Evolutionary conservation across 1,140 invertebrate species (phyloP).

Genomic region (Drosophila hydei): DNA sequence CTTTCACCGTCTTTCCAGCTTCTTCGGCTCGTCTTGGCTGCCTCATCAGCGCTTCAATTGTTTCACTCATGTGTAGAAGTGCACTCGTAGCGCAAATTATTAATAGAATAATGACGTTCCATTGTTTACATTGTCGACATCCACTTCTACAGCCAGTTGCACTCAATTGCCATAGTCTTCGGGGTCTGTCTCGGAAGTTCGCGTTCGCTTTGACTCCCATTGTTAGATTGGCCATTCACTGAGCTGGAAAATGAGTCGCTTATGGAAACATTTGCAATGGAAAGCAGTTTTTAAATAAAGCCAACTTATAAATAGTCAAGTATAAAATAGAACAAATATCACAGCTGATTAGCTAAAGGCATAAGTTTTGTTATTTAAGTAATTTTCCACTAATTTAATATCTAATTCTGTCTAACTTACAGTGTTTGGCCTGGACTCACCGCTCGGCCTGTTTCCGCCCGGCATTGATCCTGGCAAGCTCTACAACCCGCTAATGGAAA

Average conservation of each 20-base stretch:
- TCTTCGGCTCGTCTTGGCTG: neutral
- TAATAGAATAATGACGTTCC: conserved; percentile 81
- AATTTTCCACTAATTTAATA: conserved; percentile 4
- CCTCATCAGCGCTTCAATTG: conserved; percentile 76
- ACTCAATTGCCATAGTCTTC: conserved; percentile 45
- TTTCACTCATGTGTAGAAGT: conserved; percentile 80
- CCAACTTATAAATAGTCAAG: conserved; percentile 28
- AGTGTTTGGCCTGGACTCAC: conserved; percentile 91
- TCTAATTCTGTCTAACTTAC: conserved; percentile 73
- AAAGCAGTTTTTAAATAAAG: conserved; percentile 43
- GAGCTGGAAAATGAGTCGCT: conserved; percentile 70
- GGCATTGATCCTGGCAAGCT: conserved; percentile 89
- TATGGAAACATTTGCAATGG: conserved; percentile 51
- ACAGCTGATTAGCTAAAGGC: neutral
- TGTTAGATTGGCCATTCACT: conserved; percentile 56
- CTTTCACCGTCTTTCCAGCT: neutral
- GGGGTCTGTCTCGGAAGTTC: conserved; percentile 13
- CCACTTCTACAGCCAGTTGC: conserved; percentile 12
- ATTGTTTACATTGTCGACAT: conserved; percentile 67
- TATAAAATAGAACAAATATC: neutral
- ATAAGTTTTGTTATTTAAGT: neutral
- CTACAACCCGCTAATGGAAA: conserved; percentile 89
- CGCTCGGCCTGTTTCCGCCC: conserved; percentile 88
- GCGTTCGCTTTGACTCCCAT: conserved; percentile 28
- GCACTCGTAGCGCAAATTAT: conserved; percentile 78